Evolutionary conservation across 2,113 vertebrate species (phyloP), one percentile per base, ranked within the genome.

Genomic region (Macquaria australasica): DNA sequence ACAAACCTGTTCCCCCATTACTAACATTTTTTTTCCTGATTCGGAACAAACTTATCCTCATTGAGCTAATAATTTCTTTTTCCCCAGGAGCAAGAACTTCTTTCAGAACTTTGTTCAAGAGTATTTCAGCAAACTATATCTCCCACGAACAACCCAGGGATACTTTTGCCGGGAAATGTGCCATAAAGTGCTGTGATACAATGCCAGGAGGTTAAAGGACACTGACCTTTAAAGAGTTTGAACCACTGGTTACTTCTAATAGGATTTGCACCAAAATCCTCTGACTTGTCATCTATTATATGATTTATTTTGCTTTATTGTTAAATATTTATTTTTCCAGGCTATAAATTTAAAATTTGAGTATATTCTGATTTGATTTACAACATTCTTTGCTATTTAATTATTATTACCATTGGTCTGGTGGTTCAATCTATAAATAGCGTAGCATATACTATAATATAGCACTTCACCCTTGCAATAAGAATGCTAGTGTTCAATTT

Each of bases 1-100:
- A 93, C 31, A 70, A 82, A 93, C 82, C 90, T 81, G 81, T 48
- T 67, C 70, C 60, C 56, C 76, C 16, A 11, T 80, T 43, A 31
- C 28, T 16, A 34, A 39, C 69, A 34, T 81, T 83, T 71, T 25
- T 73, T 66, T 73, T 31, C 37, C 37, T 5, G 34, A 58, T 37
- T 59, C 12, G 7, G 31, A 79, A 39, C 66, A 69, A 82, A 84
- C 51, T 60, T 88, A 41, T 88, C 11, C 45, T 20, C 72, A 12
- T 39, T 59, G 5, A 41, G 53, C 48, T 68, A 62, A 31, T 55
- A 0, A 15, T 31, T 51, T 51, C 8, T 8, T 51, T 63, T 25
- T 74, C 64, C 59, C 25, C 16, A 39, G 62, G 14, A 72, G 60
- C 63, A 56, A 39, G 58, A 53, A 53, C 51, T 53, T 53, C 41